Conservation (phyloP, 2,888 invertebrate species). For the Noctua comes region DNA sequence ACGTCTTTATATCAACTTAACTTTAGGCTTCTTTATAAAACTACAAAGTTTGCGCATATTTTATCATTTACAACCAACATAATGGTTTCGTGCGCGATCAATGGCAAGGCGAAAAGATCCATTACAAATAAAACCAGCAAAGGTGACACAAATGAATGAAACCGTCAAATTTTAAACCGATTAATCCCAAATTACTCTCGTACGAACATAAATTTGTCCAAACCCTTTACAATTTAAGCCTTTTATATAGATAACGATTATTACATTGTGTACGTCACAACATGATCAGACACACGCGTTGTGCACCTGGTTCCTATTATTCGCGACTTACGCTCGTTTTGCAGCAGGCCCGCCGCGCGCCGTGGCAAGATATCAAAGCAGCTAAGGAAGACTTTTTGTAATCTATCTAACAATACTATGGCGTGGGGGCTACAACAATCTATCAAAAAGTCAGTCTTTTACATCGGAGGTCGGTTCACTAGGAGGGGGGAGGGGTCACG, state of each 20-base stretch:
- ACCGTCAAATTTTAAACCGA: constrained; percentile 77
- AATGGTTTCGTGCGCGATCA: constrained; percentile 36
- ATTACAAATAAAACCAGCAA: constrained; percentile 75
- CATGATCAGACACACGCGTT: constrained; percentile 72
- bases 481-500: constrained; percentile 76
- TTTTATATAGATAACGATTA: constrained; percentile 74
- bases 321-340: constrained; percentile 69
- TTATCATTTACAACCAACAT: constrained; percentile 46
- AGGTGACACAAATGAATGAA: constrained; percentile 78
- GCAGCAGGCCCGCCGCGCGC: constrained; percentile 68
- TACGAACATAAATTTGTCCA: constrained; percentile 78
- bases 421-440: constrained; percentile 81
- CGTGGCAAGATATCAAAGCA: constrained; percentile 68
- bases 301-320: constrained; percentile 74
- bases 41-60: constrained; percentile 53
- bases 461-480: constrained; percentile 87
- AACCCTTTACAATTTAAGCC: constrained; percentile 75
- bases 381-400: constrained; percentile 72
- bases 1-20: constrained; percentile 69
- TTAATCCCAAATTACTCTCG: constrained; percentile 79
- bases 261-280: constrained; percentile 76
- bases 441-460: constrained; percentile 89
- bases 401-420: constrained; percentile 82
- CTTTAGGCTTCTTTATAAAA: constrained; percentile 67
- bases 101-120: constrained; percentile 68